Conservation (phyloP, 64 coral and sea anemone species). For the Trachythela sp. region DNA sequence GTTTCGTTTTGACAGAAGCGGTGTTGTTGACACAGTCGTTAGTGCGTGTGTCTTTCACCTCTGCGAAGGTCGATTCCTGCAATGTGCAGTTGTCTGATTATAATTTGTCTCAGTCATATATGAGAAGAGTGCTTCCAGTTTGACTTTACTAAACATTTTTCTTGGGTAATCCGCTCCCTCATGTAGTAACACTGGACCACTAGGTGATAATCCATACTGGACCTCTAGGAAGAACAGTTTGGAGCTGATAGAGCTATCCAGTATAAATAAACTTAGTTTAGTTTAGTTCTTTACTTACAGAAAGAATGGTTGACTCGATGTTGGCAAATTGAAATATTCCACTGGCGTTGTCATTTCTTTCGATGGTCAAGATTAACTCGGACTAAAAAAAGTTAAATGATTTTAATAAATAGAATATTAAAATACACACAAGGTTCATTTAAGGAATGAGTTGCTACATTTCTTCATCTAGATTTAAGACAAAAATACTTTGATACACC, state of each 20-base stretch:
- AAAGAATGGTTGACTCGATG: background rate
- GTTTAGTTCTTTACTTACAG: background rate
- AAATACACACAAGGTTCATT: background rate
- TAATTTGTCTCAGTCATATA: too few species aligned
- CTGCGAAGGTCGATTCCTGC: too few species aligned
- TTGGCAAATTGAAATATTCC: conserved; percentile 3
- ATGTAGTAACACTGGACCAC: too few species aligned
- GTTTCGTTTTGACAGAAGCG: background rate
- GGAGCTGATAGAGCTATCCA: background rate
- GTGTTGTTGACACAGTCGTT: too few species aligned
- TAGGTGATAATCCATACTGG: too few species aligned
- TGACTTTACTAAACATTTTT: too few species aligned
- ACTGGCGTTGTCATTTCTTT: background rate
- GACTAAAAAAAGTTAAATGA: background rate
- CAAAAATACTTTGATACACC: background rate
- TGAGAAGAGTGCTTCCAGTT: too few species aligned
- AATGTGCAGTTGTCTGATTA: too few species aligned
- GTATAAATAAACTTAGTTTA: background rate
- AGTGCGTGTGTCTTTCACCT: too few species aligned
- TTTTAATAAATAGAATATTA: background rate
- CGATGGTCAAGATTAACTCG: background rate
- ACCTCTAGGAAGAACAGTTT: too few species aligned
- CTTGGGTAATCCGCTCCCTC: too few species aligned
- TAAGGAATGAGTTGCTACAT: background rate
- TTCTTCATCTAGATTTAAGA: background rate